phyloP scores from a whole-genome alignment of 2,113 vertebrate genomes.

The Phrynocephalus versicolor region DNA sequence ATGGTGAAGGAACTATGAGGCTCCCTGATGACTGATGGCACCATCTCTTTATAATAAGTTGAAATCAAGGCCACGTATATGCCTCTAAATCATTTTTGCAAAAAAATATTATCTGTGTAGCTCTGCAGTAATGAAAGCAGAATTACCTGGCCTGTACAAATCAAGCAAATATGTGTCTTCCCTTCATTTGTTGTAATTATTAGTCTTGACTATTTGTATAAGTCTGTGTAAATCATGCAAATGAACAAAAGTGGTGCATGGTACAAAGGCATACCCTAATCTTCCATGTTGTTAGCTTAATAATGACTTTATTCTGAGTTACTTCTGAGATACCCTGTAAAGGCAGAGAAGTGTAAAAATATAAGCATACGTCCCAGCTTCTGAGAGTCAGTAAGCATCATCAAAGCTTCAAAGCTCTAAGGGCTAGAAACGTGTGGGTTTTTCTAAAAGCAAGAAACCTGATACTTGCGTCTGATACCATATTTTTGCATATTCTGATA shows the following conservation, averaged over 20 bases:
- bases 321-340: neutral
- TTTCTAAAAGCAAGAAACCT: neutral
- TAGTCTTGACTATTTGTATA: neutral
- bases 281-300: neutral
- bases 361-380: neutral
- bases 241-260: neutral
- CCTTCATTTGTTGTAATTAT: neutral
- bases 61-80: neutral
- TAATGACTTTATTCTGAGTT: neutral
- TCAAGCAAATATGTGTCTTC: neutral
- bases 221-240: neutral
- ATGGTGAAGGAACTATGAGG: neutral
- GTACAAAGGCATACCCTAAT: neutral
- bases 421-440: neutral
- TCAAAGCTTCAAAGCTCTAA: neutral
- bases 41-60: neutral
- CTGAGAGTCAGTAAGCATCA: neutral
- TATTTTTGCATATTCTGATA: neutral
- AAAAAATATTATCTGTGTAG: neutral
- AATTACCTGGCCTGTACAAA: neutral
- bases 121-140: neutral
- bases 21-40: neutral
- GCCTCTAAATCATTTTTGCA: neutral
- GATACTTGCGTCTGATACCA: neutral
- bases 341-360: neutral